A percentile compares a stretch with the other conserved stretches of the same genome.
phyloP scores from a whole-genome alignment of 2,888 invertebrate genomes.

The Lumbricus terrestris region DNA sequence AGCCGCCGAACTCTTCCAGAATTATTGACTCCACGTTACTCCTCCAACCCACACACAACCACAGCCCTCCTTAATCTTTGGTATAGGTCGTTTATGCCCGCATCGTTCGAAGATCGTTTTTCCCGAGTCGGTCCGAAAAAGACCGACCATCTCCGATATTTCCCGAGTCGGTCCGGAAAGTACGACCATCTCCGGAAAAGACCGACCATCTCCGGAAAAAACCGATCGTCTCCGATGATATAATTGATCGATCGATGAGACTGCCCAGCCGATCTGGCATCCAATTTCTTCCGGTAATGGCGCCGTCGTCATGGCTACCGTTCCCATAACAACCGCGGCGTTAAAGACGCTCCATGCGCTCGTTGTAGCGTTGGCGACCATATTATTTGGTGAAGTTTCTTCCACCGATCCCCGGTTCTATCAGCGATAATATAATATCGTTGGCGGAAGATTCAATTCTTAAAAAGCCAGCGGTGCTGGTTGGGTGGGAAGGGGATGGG shows the following conservation, averaged over 20 bases:
- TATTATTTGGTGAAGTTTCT: not conserved
- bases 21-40: not conserved
- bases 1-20: not conserved
- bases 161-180: no score
- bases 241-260: not conserved
- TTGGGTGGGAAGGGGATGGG: not conserved
- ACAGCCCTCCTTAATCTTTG: not conserved
- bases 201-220: not conserved
- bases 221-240: not conserved
- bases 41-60: no score
- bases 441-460: not conserved
- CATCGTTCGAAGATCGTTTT: not conserved
- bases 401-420: not conserved
- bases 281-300: not conserved
- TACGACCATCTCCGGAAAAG: no score
- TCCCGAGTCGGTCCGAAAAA: not conserved
- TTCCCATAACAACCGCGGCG: not conserved
- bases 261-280: not conserved
- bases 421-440: not conserved
- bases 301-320: not conserved
- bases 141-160: not conserved
- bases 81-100: not conserved
- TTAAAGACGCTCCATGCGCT: not conserved
- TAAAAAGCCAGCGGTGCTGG: not conserved
- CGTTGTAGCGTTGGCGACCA: not conserved